A percentile compares a stretch with the other conserved stretches of the same genome.
phyloP scores from a whole-genome alignment of 1,140 invertebrate genomes.

The Drosophila parvula region DNA sequence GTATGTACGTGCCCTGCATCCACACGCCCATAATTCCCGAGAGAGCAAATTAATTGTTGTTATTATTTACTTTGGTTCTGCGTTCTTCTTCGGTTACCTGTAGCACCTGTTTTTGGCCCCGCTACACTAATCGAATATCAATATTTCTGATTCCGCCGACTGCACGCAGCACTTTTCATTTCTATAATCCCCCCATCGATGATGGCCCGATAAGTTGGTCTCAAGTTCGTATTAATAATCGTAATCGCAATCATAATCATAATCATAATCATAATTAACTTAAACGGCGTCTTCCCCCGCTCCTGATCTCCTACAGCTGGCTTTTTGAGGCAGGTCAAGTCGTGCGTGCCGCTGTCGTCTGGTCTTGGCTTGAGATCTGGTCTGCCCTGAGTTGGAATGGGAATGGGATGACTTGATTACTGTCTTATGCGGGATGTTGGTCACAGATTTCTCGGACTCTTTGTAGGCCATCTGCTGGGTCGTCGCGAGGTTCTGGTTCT shows the following conservation, averaged over 20 bases:
- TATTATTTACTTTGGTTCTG: constrained; percentile 62
- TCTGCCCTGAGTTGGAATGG: constrained; percentile 24
- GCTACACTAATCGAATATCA: constrained; percentile 74
- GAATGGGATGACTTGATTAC: constrained; percentile 39
- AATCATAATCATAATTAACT: constrained; percentile 73
- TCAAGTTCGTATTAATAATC: constrained; percentile 9
- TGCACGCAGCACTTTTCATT: constrained; percentile 60
- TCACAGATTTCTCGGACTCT: constrained; percentile 33
- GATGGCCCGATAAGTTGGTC: constrained; percentile 52
- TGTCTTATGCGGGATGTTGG: constrained; percentile 39
- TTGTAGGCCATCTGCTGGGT: constrained; percentile 31
- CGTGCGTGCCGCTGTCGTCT: constrained; percentile 57
- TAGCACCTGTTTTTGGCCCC: constrained; percentile 58
- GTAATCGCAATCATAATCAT: constrained; percentile 46
- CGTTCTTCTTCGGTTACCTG: constrained; percentile 5
- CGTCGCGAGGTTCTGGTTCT: background rate
- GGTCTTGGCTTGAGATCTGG: constrained; percentile 33
- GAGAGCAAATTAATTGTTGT: constrained; percentile 76
- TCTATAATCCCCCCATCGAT: constrained; percentile 47
- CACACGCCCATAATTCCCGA: constrained; percentile 44
- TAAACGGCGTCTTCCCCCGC: constrained; percentile 55
- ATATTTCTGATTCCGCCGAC: constrained; percentile 64
- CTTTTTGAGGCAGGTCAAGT: constrained; percentile 63
- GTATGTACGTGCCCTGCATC: constrained; percentile 32
- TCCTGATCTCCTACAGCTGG: constrained; percentile 15